Evolutionary conservation across 2,888 invertebrate genomes (phyloP).

Genomic region (Noctua comes): DNA sequence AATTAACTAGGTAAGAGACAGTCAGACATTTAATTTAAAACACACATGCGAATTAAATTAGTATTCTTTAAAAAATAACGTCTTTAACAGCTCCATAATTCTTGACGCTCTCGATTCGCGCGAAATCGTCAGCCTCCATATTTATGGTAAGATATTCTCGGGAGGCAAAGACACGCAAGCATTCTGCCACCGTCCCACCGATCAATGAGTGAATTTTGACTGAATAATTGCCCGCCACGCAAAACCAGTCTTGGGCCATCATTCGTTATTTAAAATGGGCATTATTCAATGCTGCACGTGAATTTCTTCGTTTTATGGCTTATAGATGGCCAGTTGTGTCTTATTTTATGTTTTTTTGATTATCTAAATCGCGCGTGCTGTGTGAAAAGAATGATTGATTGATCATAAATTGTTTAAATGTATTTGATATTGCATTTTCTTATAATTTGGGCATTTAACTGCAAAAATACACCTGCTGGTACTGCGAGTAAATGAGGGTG

Average conservation of each 20-base stretch:
- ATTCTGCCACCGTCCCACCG: conserved; percentile 62
- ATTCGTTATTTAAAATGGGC: conserved; percentile 55
- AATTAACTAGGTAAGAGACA: conserved; percentile 29
- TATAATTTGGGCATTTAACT: neutral
- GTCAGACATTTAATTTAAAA: conserved; percentile 49
- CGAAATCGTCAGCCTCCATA: conserved; percentile 62
- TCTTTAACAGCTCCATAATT: conserved; percentile 51
- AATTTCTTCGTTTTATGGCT: conserved; percentile 62
- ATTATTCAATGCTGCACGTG: conserved; percentile 58
- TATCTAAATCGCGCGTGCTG: conserved; percentile 44
- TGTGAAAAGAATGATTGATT: conserved; percentile 52
- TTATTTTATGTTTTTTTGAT: conserved; percentile 58
- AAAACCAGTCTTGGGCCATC: conserved; percentile 58
- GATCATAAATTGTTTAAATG: conserved; percentile 26
- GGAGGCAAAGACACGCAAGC: conserved; percentile 64
- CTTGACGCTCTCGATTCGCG: conserved; percentile 56
- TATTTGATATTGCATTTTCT: conserved; percentile 1
- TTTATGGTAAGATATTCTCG: conserved; percentile 66
- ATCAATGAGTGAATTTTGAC: conserved; percentile 67
- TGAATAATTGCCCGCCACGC: conserved; percentile 62
- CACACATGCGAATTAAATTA: conserved; percentile 45
- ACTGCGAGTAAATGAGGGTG: neutral
- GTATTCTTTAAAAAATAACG: conserved; percentile 45
- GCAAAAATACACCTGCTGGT: neutral
- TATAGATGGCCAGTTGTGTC: conserved; percentile 40